Evolutionary conservation across 2,113 vertebrate genomes (phyloP).

Genomic region (Lampris incognitus): DNA sequence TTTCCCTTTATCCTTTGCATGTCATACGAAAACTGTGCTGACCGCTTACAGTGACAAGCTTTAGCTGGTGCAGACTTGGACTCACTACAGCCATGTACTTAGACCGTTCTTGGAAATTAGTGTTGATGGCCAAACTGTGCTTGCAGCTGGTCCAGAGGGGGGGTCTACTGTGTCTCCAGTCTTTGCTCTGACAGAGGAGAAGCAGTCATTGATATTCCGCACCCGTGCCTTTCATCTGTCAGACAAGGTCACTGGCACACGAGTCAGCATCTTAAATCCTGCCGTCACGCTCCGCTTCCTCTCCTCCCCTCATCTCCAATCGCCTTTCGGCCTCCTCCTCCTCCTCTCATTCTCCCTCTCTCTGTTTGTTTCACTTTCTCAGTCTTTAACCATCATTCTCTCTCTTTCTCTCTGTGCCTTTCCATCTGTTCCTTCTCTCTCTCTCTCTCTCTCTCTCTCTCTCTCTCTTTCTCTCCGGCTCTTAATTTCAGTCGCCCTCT

Average conservation of each 20-base stretch:
- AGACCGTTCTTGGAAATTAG: too few species aligned
- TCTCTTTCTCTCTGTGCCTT: neutral
- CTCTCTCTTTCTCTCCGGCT: neutral
- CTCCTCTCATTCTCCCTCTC: neutral
- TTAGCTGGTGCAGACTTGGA: too few species aligned
- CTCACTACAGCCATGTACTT: too few species aligned
- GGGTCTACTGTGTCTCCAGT: too few species aligned
- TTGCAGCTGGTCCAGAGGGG: too few species aligned
- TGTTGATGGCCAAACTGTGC: too few species aligned
- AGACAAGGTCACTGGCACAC: conserved; percentile 59
- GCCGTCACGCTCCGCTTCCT: conserved; percentile 58
- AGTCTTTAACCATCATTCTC: too few species aligned
- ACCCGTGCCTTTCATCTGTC: conserved; percentile 31
- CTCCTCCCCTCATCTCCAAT: conserved; percentile 15
- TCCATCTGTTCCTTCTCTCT: neutral
- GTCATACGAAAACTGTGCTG: too few species aligned
- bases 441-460: neutral
- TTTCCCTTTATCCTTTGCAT: too few species aligned
- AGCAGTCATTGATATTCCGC: conserved; percentile 60
- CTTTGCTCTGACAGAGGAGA: conserved; percentile 9
- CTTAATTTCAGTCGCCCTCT: neutral
- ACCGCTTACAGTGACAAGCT: too few species aligned
- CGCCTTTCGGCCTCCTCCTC: conserved; percentile 26
- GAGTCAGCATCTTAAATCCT: conserved; percentile 62
- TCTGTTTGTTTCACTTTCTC: neutral